A percentile compares a stretch with the other conserved stretches of the same genome.
Conservation (phyloP, 2,888 invertebrate species). For the Mesorhabditis belari region DNA sequence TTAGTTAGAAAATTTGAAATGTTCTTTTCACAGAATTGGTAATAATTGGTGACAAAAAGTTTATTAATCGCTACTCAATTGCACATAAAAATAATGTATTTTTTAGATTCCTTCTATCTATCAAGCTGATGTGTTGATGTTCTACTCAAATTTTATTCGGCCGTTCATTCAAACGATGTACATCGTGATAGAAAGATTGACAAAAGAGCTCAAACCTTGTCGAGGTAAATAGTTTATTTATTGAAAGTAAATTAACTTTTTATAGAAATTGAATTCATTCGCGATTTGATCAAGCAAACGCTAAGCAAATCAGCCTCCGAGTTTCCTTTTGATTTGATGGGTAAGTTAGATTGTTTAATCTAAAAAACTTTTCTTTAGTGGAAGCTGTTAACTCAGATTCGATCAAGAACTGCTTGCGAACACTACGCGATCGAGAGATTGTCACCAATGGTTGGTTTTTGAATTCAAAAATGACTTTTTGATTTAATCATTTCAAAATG, state of each 20-base stretch:
- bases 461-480: too few relatives aligned
- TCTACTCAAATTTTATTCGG: conserved; percentile 39
- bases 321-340: conserved; percentile 10
- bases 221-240: not conserved
- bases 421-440: conserved; percentile 26
- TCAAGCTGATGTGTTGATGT: conserved; percentile 15
- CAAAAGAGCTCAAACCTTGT: conserved; percentile 2
- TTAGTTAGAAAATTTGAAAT: too few relatives aligned
- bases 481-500: too few relatives aligned
- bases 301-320: conserved; percentile 2
- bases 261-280: conserved; percentile 21
- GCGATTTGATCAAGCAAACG: conserved; percentile 14
- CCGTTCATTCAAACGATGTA: conserved; percentile 41
- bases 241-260: not conserved
- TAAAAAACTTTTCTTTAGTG: conserved; percentile 16
- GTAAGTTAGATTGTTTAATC: conserved; percentile 5
- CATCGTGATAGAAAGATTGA: conserved; percentile 14
- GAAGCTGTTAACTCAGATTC: conserved; percentile 48
- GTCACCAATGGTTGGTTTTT: conserved; percentile 9
- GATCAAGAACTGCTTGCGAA: conserved; percentile 37
- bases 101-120: not conserved
- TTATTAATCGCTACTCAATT: too few relatives aligned
- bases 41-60: too few relatives aligned
- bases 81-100: too few relatives aligned
- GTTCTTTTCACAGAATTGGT: too few relatives aligned